Evolutionary conservation across 2,888 invertebrate genomes (phyloP).

Genomic region (Ornithoptera alexandrae): DNA sequence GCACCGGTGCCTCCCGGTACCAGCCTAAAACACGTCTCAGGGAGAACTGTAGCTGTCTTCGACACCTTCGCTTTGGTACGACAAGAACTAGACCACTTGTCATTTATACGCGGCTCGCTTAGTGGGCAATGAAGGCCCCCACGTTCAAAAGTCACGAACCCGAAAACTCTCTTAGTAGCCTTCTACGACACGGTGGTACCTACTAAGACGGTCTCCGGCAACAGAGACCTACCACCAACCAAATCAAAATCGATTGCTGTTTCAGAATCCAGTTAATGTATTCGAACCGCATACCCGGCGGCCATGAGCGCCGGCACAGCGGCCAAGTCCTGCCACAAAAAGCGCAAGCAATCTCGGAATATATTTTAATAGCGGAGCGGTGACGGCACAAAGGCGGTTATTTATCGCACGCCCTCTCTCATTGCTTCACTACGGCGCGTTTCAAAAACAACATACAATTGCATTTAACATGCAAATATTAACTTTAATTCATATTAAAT

Average conservation of each 20-base stretch:
- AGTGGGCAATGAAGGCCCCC: too few species aligned
- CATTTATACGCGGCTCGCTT: too few species aligned
- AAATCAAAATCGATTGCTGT: slow-evolving; percentile 9
- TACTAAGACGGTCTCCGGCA: too few species aligned
- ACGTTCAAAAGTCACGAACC: too few species aligned
- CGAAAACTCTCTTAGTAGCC: too few species aligned
- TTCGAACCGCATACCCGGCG: slow-evolving; percentile 52
- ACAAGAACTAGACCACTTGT: too few species aligned
- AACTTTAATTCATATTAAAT: slow-evolving; percentile 47
- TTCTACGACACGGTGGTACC: too few species aligned
- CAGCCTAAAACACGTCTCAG: too few species aligned
- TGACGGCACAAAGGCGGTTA: slow-evolving; percentile 79
- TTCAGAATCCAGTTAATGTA: slow-evolving; percentile 36
- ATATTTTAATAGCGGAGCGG: slow-evolving; percentile 76
- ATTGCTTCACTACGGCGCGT: slow-evolving; percentile 67
- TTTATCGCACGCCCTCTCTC: slow-evolving; percentile 80
- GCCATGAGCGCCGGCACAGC: slow-evolving; percentile 42
- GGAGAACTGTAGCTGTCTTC: too few species aligned
- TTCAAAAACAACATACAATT: slow-evolving; percentile 65
- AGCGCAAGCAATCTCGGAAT: slow-evolving; percentile 72
- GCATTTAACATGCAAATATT: slow-evolving; percentile 42
- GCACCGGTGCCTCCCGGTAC: too few species aligned
- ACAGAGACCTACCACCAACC: too few species aligned
- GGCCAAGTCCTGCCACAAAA: slow-evolving; percentile 60
- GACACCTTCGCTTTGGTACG: too few species aligned